Evolutionary conservation across 2,888 invertebrate genomes (phyloP).

Genomic region (Heliconius erato): DNA sequence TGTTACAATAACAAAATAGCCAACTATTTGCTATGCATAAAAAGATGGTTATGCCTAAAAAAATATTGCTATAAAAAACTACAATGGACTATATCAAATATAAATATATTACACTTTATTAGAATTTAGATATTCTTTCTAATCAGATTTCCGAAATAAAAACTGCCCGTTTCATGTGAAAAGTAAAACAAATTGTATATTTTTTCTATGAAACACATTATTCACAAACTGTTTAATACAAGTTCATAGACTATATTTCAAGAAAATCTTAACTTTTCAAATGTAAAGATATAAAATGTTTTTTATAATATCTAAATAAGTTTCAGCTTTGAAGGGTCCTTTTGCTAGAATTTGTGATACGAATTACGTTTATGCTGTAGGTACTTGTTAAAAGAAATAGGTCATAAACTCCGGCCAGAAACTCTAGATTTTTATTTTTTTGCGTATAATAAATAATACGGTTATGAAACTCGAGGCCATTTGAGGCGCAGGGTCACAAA

Average conservation of each 20-base stretch:
- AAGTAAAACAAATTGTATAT: not conserved
- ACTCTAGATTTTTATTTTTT: not conserved
- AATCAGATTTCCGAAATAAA: no score
- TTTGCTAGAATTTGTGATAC: not conserved
- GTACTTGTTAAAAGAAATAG: constrained; percentile 3
- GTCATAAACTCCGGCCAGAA: not conserved
- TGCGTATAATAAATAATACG: not conserved
- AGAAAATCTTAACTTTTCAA: not conserved
- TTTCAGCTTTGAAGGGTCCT: not conserved
- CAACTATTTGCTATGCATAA: no score
- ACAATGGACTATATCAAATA: no score
- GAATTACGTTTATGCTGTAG: not conserved
- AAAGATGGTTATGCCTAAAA: no score
- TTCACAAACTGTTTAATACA: not conserved
- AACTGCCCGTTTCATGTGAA: no score
- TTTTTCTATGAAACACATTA: not conserved
- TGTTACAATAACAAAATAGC: no score
- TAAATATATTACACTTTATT: no score
- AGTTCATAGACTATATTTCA: not conserved
- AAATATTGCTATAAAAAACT: no score
- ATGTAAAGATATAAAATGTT: constrained; percentile 5
- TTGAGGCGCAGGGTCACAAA: no score
- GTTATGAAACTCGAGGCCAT: not conserved
- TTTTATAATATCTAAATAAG: constrained; percentile 1
- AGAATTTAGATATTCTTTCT: no score